Evolutionary conservation across 2,888 invertebrate species (phyloP), one percentile per base, ranked within the genome.

Genomic region (Eupelmus urozonus): DNA sequence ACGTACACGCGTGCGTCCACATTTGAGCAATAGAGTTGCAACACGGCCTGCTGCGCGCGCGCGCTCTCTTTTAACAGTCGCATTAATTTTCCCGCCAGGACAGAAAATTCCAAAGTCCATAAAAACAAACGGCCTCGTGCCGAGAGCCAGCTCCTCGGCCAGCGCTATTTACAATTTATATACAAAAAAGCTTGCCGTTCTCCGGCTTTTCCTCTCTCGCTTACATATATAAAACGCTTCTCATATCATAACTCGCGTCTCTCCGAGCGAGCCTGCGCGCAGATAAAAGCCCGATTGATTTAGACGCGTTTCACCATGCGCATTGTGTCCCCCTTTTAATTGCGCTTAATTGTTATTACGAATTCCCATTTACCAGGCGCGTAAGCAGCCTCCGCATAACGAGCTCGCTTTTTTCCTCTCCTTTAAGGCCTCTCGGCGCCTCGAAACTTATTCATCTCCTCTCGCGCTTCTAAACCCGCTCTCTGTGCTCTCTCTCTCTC

Each of bases 1-100:
- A 45, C 45, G 16, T 13, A 16, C 45, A 45, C 45, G 25, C 11
- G 55, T 55, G 3, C 25, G 25, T 7, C 62, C 2, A 18, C 11
- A 4, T 40, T 20, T 20, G 20, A 20, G 34, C n/a, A 7, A 83
- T 85, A 85, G 85, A 84, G 85, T 86, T 59, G 70, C 59, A n/a
- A 59, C 49, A 71, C 57, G 11, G 23, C 4, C n/a, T n/a, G n/a
- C n/a, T n/a, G n/a, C n/a, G n/a, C n/a, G n/a, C n/a, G n/a, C n/a
- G n/a, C n/a, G n/a, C n/a, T n/a, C n/a, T n/a, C n/a, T n/a, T 40
- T 62, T 51, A 4, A 60, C 40, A 2, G 57, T 23, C 29, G 74
- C 59, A 73, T 78, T 78, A 78, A 73, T 78, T 78, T 65, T 53
- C 70, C 20, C 63, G 25, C 53, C 60, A 25, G 29, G n/a, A 40